phyloP scores from a whole-genome alignment of 2,888 invertebrate genomes.

The Euclidia mi region DNA sequence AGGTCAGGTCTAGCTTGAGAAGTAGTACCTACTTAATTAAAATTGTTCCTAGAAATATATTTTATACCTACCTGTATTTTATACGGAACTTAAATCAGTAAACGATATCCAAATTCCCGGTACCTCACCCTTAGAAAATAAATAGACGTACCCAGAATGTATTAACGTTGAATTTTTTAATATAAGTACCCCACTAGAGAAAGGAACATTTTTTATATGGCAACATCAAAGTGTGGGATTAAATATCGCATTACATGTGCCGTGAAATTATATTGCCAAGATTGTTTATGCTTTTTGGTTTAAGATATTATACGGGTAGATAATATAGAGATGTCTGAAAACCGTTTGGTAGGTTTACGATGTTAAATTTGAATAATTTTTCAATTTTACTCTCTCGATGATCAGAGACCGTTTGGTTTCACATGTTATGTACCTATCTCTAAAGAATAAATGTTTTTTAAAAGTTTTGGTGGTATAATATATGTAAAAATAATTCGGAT shows the following conservation, averaged over 20 bases:
- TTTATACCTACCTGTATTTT: no score
- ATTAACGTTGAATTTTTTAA: conserved; percentile 57
- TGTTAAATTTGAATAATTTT: no score
- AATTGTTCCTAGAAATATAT: no score
- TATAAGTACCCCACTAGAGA: conserved; percentile 50
- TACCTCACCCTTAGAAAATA: conserved; percentile 25
- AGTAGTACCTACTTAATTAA: no score
- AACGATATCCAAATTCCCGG: neutral
- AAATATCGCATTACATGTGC: conserved; percentile 36
- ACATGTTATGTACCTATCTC: no score
- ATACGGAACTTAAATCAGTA: neutral
- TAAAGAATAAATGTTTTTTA: no score
- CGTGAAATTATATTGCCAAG: conserved; percentile 39
- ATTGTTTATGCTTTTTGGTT: conserved; percentile 24
- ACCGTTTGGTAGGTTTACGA: no score
- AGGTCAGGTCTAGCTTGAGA: no score
- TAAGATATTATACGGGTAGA: conserved; percentile 14
- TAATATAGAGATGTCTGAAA: neutral
- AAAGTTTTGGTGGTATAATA: no score
- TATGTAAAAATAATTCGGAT: no score
- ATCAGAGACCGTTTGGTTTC: no score
- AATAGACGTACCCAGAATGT: conserved; percentile 42
- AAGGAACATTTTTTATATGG: conserved; percentile 41
- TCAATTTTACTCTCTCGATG: no score
- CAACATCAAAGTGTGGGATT: conserved; percentile 52